Conservation (phyloP, 2,888 invertebrate species). For the Altica lythri region DNA sequence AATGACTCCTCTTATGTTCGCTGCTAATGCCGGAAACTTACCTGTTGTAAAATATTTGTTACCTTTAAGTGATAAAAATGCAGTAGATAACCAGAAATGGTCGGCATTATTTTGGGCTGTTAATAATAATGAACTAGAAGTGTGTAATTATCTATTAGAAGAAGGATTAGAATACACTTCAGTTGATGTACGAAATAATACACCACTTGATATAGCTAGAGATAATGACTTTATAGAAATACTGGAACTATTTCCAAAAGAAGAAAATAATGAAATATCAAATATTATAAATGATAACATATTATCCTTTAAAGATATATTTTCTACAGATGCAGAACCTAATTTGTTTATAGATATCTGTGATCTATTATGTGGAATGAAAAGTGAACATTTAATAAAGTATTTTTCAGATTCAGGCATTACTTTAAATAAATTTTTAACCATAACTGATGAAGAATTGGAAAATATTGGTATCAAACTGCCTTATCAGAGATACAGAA, state of each 20-base stretch:
- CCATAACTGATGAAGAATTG: slow-evolving; percentile 64
- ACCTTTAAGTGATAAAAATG: slow-evolving; percentile 62
- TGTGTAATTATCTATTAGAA: slow-evolving; percentile 62
- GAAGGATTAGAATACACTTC: slow-evolving; percentile 60
- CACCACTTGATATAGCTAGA: slow-evolving; percentile 61
- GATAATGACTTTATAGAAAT: slow-evolving; percentile 61
- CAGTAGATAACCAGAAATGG: slow-evolving; percentile 66
- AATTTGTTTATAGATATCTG: slow-evolving; percentile 61
- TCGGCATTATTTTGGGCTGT: slow-evolving; percentile 69
- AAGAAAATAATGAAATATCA: slow-evolving; percentile 47
- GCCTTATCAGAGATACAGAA: slow-evolving; percentile 64
- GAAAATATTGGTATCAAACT: slow-evolving; percentile 63
- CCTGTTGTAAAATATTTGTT: slow-evolving; percentile 62
- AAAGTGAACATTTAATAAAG: slow-evolving; percentile 60
- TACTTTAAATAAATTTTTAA: slow-evolving; percentile 62
- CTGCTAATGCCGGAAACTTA: slow-evolving; percentile 60
- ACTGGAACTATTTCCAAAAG: slow-evolving; percentile 56
- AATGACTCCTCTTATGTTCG: slow-evolving; percentile 68
- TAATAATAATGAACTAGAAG: slow-evolving; percentile 61
- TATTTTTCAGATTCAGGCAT: slow-evolving; percentile 60
- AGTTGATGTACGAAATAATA: slow-evolving; percentile 60
- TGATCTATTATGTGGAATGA: slow-evolving; percentile 65
- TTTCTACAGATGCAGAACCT: slow-evolving; percentile 53
- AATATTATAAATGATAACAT: slow-evolving; percentile 26
- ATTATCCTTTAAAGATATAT: slow-evolving; percentile 41